Base-by-base conservation (phyloP, 2,113 vertebrate species). In the Pristiophorus japonicus region DNA sequence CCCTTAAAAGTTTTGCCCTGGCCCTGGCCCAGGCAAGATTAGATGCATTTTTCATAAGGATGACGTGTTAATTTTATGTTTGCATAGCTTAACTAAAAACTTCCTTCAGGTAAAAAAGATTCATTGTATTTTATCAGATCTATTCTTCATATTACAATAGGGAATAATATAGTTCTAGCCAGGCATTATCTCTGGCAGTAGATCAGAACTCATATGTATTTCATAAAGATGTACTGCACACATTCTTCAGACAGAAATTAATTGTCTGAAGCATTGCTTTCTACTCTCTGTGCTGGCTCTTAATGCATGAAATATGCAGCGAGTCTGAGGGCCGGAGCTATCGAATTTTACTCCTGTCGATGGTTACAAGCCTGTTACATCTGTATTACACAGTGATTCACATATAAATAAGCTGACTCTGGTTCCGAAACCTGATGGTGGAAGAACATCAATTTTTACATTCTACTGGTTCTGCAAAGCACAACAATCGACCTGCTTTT, bases 121-220 rank as follows among this genome's bases (percentile, higher is more conserved):
- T 94, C 92, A 94, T 94, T 94, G 92, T 94, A 94, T 94, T 94
- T 94, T 94, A 94, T 94, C 66, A 70, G 92, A 94, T 70, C 65
- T 22, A 67, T 47, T 70, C 42, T 27, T 94, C 92, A 94, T 47
- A 94, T 94, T 94, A 94, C 92, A 70, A 24, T 38, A 51, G 92
- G 65, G 92, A 94, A 70, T 94, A 94, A 94, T 94, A 42, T 67
- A 67, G 12, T 94, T 94, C 92, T 47, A 70, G 65, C 92, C 66
- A 63, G 14, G 42, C 92, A 94, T 94, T 94, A 94, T 94, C 65
- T 22, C 24, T 94, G 92, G 92, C 92, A 94, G 24, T 94, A 70
- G 92, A 94, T 94, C 92, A 94, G 38, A 70, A 67, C 65, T 70
- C 92, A 94, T 94, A 51, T 12, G 65, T 70, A 94, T 94, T 94